phyloP scores from a whole-genome alignment of 2,797 vertebrate genomes.

The Taenioides sp. region DNA sequence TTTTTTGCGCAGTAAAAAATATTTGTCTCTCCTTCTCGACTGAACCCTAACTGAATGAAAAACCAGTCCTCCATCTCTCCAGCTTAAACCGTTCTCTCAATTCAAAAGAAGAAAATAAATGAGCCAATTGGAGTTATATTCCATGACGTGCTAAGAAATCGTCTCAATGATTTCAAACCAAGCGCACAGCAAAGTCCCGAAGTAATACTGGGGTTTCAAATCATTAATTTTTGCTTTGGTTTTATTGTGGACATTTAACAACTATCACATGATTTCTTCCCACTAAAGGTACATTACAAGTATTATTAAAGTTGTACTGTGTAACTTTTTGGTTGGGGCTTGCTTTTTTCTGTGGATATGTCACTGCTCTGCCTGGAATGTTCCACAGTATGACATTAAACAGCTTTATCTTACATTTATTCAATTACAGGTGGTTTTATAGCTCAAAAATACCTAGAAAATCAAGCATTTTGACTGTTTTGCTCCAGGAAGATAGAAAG shows the following conservation, averaged over 20 bases:
- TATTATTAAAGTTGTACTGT: neutral
- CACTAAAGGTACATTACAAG: neutral
- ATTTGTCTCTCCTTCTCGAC: neutral
- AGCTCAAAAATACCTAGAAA: too few relatives aligned
- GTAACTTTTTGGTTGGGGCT: too few relatives aligned
- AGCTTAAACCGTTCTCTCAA: neutral
- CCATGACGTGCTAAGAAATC: neutral
- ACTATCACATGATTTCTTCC: neutral
- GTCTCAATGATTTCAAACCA: neutral
- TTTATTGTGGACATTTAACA: too few relatives aligned
- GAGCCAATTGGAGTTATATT: neutral
- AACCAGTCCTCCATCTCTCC: neutral
- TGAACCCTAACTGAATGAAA: slow-evolving; percentile 7
- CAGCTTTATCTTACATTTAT: too few relatives aligned
- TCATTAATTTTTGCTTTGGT: neutral
- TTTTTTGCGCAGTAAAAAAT: neutral
- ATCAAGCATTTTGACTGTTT: too few relatives aligned
- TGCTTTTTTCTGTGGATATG: too few relatives aligned
- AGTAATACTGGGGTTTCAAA: neutral
- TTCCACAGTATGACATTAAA: too few relatives aligned
- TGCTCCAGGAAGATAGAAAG: too few relatives aligned
- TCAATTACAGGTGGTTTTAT: too few relatives aligned
- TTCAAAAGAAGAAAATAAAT: slow-evolving; percentile 8
- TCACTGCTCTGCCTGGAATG: too few relatives aligned
- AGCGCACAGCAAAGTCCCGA: neutral